phyloP scores from a whole-genome alignment of 2,888 invertebrate genomes.

The Hydriomena furcata region DNA sequence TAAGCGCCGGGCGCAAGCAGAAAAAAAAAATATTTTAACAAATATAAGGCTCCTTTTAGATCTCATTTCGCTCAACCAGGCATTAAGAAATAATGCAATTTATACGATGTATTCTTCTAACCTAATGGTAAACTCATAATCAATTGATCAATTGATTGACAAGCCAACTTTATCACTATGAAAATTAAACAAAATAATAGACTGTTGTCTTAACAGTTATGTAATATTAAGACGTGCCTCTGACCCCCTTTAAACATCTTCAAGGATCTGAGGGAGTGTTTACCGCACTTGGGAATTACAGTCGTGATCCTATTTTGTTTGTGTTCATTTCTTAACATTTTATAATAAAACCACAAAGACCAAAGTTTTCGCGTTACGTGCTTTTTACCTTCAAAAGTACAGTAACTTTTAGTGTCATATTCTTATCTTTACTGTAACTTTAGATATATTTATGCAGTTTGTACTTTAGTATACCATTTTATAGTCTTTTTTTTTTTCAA shows the following conservation, averaged over 20 bases:
- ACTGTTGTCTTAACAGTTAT: too few relatives aligned
- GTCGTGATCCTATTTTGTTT: too few relatives aligned
- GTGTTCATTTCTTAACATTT: too few relatives aligned
- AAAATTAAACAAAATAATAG: too few relatives aligned
- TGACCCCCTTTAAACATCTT: too few relatives aligned
- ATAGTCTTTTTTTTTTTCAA: conserved; percentile 7
- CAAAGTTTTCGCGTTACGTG: conserved; percentile 32
- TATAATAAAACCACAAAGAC: conserved; percentile 20
- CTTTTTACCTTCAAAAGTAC: conserved; percentile 6
- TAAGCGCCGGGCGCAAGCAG: conserved; percentile 24
- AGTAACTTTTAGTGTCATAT: conserved; percentile 31
- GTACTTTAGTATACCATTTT: conserved; percentile 5
- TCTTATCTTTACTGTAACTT: conserved; percentile 27
- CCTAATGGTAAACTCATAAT: too few relatives aligned
- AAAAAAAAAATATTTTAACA: neutral
- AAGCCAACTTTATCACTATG: too few relatives aligned
- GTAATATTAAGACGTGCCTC: too few relatives aligned
- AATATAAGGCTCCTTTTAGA: conserved; percentile 16
- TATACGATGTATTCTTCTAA: neutral
- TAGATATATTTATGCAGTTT: conserved; percentile 25
- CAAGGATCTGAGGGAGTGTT: too few relatives aligned
- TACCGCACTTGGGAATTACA: too few relatives aligned
- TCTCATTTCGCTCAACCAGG: conserved; percentile 21
- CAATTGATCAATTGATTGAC: too few relatives aligned
- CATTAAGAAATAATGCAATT: neutral